Conservation (phyloP, 2,797 vertebrate species). For the Rhyacichthys aspro region DNA sequence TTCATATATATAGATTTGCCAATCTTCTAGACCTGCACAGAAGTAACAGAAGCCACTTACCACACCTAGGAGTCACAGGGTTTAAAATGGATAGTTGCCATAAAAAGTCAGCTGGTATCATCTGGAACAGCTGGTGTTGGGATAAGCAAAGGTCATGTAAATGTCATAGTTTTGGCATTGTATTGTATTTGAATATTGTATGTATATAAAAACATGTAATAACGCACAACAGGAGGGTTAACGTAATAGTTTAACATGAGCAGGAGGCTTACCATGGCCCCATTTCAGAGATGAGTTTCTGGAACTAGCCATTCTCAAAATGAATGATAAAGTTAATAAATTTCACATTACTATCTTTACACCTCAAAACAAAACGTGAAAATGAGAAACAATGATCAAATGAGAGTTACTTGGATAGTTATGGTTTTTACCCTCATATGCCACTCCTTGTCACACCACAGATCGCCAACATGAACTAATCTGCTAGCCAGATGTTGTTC, state of each 20-base stretch:
- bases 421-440: not conserved
- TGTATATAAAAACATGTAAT: too few relatives aligned
- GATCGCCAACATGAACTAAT: conserved; percentile 48
- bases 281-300: too few relatives aligned
- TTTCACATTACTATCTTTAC: too few relatives aligned
- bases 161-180: conserved; percentile 17
- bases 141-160: conserved; percentile 31
- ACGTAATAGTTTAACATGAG: too few relatives aligned
- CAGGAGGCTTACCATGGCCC: too few relatives aligned
- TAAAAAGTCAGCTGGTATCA: conserved; percentile 2
- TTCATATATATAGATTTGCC: not conserved
- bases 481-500: conserved; percentile 66
- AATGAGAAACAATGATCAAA: too few relatives aligned
- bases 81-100: not conserved
- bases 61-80: not conserved
- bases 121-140: conserved; percentile 33
- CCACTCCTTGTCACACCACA: conserved; percentile 12
- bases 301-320: too few relatives aligned
- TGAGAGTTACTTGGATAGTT: too few relatives aligned
- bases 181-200: conserved; percentile 8
- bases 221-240: too few relatives aligned
- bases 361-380: too few relatives aligned
- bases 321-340: too few relatives aligned
- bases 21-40: too few relatives aligned
- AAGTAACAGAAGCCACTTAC: not conserved